Evolutionary conservation across 2,888 invertebrate genomes (phyloP), one percentile per base, ranked within the genome.

Genomic region (Zootermopsis nevadensis): DNA sequence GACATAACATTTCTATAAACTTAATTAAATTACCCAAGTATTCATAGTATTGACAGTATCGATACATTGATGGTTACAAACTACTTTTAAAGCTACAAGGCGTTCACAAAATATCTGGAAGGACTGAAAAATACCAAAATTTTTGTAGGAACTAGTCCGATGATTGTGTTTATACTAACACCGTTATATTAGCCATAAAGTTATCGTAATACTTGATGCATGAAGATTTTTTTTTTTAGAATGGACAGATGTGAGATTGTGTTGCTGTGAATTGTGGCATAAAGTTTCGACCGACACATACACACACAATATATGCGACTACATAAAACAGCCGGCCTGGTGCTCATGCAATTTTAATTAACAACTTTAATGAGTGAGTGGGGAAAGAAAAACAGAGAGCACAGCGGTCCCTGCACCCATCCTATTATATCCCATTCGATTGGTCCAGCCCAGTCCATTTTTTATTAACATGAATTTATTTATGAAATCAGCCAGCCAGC

Each of bases 301-400:
- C 27, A 27, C 27, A 60, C 27, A n/a, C n/a, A 60, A 60, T 60
- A n/a, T 60, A 60, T 24, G 6, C n/a, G 60, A 60, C 60, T n/a
- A 27, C 12, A 60, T 60, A 7, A 60, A 60, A 60, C 27, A 33
- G 69, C 79, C 24, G 35, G 60, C 79, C 22, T 79, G 38, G 31
- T n/a, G 33, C 60, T 84, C 83, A 84, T 84, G 84, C 81, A 81
- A 84, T 84, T 83, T 83, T 83, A 84, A 84, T 84, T 84, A 82
- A 69, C 79, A 82, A 83, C 74, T 84, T 83, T 83, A 84, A 84
- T 83, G 84, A 84, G 84, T 81, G 80, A 74, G 69, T 31, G 80
- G 80, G 81, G 81, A 84, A 85, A 85, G 84, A 84, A 85, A 83
- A 85, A 85, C 84, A 85, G n/a, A 72, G 53, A 66, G 33, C 33